phyloP scores from a whole-genome alignment of 2,888 invertebrate genomes.

The Lingula anatina region DNA sequence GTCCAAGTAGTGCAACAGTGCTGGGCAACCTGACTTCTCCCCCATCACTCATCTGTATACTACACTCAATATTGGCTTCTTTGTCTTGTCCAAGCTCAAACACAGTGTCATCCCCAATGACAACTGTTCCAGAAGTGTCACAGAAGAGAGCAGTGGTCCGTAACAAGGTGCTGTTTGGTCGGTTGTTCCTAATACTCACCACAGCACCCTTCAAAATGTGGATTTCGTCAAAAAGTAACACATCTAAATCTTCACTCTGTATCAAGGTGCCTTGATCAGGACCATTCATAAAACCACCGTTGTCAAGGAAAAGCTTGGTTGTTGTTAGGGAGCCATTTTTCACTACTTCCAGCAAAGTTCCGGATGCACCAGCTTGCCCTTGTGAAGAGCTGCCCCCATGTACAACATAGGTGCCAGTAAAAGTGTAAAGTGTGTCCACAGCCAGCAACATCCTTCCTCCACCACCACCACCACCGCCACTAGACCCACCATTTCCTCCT shows the following conservation, averaged over 20 bases:
- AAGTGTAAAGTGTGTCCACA: conserved; percentile 17
- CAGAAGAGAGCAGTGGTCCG: conserved; percentile 20
- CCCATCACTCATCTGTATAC: conserved; percentile 20
- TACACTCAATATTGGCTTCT: conserved; percentile 21
- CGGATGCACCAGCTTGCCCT: conserved; percentile 22
- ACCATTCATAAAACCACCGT: background rate
- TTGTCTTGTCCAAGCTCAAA: conserved; percentile 22
- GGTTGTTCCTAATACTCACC: background rate
- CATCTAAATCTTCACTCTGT: background rate
- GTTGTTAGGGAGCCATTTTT: background rate
- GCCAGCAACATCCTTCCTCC: conserved; percentile 21
- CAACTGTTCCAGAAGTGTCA: conserved; percentile 14
- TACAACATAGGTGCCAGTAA: conserved; percentile 15
- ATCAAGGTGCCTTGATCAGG: background rate
- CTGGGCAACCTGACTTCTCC: conserved; percentile 26
- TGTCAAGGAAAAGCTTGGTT: conserved; percentile 4
- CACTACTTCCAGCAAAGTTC: conserved; percentile 17
- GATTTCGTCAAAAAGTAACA: background rate
- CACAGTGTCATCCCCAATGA: conserved; percentile 18
- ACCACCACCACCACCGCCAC: conserved; percentile 27
- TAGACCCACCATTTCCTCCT: conserved; percentile 17
- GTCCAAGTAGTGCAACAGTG: conserved; percentile 22
- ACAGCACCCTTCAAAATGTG: background rate
- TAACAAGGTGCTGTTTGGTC: conserved; percentile 3
- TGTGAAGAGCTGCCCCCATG: conserved; percentile 18